Conservation (phyloP, 2,888 invertebrate genomes). For the Erebia epiphron region DNA sequence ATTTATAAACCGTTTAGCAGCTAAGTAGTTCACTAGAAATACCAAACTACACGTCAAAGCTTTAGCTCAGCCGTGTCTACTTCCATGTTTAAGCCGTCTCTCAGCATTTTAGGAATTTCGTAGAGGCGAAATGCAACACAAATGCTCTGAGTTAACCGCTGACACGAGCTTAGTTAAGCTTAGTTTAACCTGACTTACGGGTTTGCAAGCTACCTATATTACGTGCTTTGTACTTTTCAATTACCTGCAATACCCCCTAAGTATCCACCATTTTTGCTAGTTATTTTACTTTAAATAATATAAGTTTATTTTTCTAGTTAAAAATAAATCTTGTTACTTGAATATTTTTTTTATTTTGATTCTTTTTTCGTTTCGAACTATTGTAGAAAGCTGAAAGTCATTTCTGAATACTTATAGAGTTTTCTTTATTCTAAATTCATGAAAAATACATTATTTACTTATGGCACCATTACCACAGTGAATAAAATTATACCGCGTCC, state of each 20-base stretch:
- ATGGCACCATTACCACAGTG: not conserved
- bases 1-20: too few relatives aligned
- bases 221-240: not conserved
- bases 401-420: too few relatives aligned
- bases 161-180: not conserved
- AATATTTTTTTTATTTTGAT: too few relatives aligned
- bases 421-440: not conserved
- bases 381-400: too few relatives aligned
- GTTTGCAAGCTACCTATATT: not conserved
- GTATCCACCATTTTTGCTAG: too few relatives aligned
- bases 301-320: too few relatives aligned
- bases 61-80: not conserved
- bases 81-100: not conserved
- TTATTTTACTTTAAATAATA: too few relatives aligned
- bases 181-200: not conserved
- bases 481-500: not conserved
- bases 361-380: too few relatives aligned
- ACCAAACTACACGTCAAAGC: not conserved
- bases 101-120: not conserved
- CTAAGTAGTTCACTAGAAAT: not conserved
- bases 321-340: too few relatives aligned
- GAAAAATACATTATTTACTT: constrained; percentile 1
- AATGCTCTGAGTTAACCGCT: not conserved
- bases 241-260: not conserved
- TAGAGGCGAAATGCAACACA: not conserved